phyloP scores from a whole-genome alignment of 2,113 vertebrate species.

The Lucifuga dentata region DNA sequence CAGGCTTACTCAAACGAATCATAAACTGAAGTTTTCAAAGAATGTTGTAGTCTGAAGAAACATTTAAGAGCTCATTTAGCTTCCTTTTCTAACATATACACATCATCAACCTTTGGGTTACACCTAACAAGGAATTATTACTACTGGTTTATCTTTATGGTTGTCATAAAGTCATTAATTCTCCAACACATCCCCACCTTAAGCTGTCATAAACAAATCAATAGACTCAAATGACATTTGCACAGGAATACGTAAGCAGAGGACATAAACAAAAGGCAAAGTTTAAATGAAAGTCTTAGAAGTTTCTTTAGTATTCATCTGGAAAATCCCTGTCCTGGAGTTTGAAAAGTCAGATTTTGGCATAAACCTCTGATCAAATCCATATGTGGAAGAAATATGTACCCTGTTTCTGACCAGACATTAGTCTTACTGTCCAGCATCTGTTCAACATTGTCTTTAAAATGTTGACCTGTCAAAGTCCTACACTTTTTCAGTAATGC shows the following conservation, averaged over 20 bases:
- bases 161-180: conserved; percentile 57
- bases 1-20: no score
- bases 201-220: conserved; percentile 21
- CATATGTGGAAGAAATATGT: conserved; percentile 71
- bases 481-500: no score
- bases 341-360: conserved; percentile 42
- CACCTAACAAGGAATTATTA: conserved; percentile 19
- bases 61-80: background rate
- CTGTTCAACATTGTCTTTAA: conserved; percentile 1
- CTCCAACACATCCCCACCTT: background rate
- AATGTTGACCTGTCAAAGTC: no score
- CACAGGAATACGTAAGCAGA: background rate
- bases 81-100: conserved; percentile 17
- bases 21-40: background rate
- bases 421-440: conserved; percentile 20
- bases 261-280: conserved; percentile 10
- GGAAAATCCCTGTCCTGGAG: conserved; percentile 21
- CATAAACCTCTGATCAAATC: conserved; percentile 50
- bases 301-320: conserved; percentile 21
- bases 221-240: background rate
- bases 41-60: no score
- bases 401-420: conserved; percentile 2
- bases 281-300: background rate
- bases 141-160: conserved; percentile 55
- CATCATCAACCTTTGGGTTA: conserved; percentile 56